A percentile compares a stretch with the other conserved stretches of the same genome.
phyloP scores from a whole-genome alignment of 2,888 invertebrate species.

The Microctonus brassicae region DNA sequence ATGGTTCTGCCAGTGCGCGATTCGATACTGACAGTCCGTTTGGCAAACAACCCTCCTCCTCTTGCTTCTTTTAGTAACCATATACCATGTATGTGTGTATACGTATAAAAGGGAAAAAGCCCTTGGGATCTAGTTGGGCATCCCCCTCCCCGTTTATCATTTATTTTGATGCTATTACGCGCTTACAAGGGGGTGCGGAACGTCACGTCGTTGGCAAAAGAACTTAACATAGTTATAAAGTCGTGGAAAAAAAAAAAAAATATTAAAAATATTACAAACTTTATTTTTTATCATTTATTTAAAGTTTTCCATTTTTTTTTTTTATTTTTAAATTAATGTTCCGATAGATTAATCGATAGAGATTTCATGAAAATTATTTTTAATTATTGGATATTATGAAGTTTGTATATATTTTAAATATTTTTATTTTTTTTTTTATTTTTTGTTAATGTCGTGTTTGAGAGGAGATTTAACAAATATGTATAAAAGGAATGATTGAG shows the following conservation, averaged over 20 bases:
- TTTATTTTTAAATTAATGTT: too few species aligned
- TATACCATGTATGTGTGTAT: conserved; percentile 2
- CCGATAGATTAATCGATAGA: too few species aligned
- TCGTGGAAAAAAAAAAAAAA: neutral
- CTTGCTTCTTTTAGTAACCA: neutral
- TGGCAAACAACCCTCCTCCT: conserved; percentile 18
- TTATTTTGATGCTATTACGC: conserved; percentile 35
- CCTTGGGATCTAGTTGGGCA: conserved; percentile 18
- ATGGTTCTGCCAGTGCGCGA: conserved; percentile 2
- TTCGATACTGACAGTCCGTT: conserved; percentile 22
- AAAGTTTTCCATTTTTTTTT: neutral
- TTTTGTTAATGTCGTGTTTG: too few species aligned
- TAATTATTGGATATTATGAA: too few species aligned
- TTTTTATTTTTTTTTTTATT: neutral
- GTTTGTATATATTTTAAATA: neutral
- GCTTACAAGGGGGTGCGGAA: conserved; percentile 23
- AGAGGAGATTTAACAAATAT: too few species aligned
- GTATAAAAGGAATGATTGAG: too few species aligned
- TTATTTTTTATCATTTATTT: neutral
- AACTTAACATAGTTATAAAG: conserved; percentile 1
- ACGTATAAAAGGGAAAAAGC: neutral
- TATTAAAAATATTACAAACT: neutral
- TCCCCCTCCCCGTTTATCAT: conserved; percentile 35
- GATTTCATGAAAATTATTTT: too few species aligned
- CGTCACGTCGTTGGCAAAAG: conserved; percentile 2